Evolutionary conservation across 2,888 invertebrate species (phyloP), one percentile per base, ranked within the genome.

Genomic region (Chalcosyrphus nemorum): DNA sequence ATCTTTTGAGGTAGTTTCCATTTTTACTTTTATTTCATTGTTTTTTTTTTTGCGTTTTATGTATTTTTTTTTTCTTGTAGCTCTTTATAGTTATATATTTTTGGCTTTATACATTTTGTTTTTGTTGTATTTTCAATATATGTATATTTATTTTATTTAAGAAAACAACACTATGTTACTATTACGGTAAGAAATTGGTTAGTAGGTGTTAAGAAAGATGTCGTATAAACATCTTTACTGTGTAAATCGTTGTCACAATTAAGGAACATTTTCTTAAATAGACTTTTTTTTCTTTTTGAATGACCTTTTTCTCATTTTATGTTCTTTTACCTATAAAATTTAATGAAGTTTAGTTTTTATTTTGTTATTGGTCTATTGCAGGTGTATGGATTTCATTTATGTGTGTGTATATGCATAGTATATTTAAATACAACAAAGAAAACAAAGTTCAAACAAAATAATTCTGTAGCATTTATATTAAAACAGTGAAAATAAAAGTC

Each of bases 221-320:
- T 84, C 84, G 84, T 84, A 84, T 80, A 84, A 84, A 84, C 84
- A 84, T 80, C 84, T 70, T 70, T 75, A 43, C 65, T 57, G 78
- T 80, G 84, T 84, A 84, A 75, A 84, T 84, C 84, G 84, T 84
- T 84, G 84, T 84, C 74, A 75, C 84, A 84, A 84, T 84, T 57
- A 84, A 84, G 84, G 84, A 84, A 84, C 84, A 78, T 84, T 75
- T 68, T 78, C 74, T 63, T 77, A 77, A 80, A 75, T 80, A 70
- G 61, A 75, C 17, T 52, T 54, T n/a, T n/a, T n/a, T n/a, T n/a
- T n/a, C n/a, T n/a, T n/a, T 59, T 47, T 66, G 56, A 41, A 63
- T 74, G 38, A 43, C 35, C 27, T 13, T 32, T n/a, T n/a, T n/a
- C n/a, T n/a, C n/a, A n/a, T n/a, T n/a, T 70, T 45, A 24, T 57